Evolutionary conservation across 2,888 invertebrate genomes (phyloP), one percentile per base, ranked within the genome.

Genomic region (Ophioninae sp.): DNA sequence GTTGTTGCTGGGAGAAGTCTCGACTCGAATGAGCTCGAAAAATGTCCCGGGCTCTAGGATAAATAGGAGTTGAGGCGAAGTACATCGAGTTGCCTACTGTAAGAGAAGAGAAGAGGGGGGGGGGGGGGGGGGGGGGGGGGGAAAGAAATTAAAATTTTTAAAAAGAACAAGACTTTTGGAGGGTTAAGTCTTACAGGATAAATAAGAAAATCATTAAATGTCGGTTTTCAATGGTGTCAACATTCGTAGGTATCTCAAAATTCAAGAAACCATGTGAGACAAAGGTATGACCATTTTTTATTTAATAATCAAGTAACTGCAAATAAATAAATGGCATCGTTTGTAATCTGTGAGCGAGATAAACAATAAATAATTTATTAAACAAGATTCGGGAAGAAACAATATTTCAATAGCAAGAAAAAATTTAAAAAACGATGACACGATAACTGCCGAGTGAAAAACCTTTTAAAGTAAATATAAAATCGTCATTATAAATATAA

Each of bases 21-120:
- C 10, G 57, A 30, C 69, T 30, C 44, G 62, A 64, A 30, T 21
- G 50, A 62, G 74, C 64, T 74, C 7, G 64, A 50, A 74, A 74
- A 74, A 74, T 61, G 74, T 74, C 39, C 37, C 74, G 50, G 64
- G 44, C 64, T 41, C 61, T 8, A 44, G 74, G 44, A 64, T 61
- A 74, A 74, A 74, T 64, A 74, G 72, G 82, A 79, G 57, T 65
- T 57, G 70, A 70, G 57, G 56, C 56, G 77, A 70, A 67, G 70
- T 59, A 72, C 61, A 50, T 69, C 44, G 75, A 41, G 50, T 50
- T 44, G 30, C 23, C 37, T 50, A 21, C 21, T 30, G 41, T 64
- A 65, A 44, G n/a, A 13, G 44, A 13, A 50, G 41, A 30, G 59
- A 61, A 59, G n/a, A 30, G 30, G 30, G 30, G 30, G 2, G 30